Base-by-base conservation (phyloP, 2,113 vertebrate species). In the Bambusicola thoracicus region DNA sequence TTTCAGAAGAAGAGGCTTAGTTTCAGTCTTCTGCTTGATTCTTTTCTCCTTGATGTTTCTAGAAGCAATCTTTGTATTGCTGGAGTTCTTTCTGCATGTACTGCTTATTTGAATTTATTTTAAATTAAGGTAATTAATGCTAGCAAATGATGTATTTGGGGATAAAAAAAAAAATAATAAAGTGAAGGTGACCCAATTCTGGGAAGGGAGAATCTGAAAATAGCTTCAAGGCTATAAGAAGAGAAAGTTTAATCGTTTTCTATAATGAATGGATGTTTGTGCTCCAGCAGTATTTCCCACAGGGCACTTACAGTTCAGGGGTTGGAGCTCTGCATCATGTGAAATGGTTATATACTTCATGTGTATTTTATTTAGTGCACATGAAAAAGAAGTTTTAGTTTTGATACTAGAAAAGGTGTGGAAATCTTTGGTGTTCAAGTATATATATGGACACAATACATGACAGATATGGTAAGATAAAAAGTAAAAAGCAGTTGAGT, bases 111-210 rank as follows among this genome's bases (percentile, higher is more conserved):
- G 53, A 87, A 79, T 85, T 66, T 80, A 74, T 87, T 83, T 59
- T 65, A 87, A 85, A 89, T 84, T 69, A 72, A 81, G 58, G 46
- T 82, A 91, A 85, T 89, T 95, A 91, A 69, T 82, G 36, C 21
- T 89, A 63, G 59, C 90, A 93, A 92, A 78, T 61, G 8, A n/a
- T 81, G 18, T 70, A 56, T 32, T 85, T 1, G 12, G 14, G 61
- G 16, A 27, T 36, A 25, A 32, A 55, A 20, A 56, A 56, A 56
- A n/a, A n/a, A 48, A 21, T 7, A 53, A 29, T 27, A 53, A 17
- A 59, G 70, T 19, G 40, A 92, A 94, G 68, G 95, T 94, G 85
- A 90, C 89, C 92, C 46, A 94, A 0, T 95, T 95, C 61, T 96
- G 25, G 38, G 46, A 81, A 70, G 55, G 34, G 46, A 89, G 61